Evolutionary conservation across 2,888 invertebrate genomes (phyloP), one percentile per base, ranked within the genome.

Genomic region (Homarus gammarus): DNA sequence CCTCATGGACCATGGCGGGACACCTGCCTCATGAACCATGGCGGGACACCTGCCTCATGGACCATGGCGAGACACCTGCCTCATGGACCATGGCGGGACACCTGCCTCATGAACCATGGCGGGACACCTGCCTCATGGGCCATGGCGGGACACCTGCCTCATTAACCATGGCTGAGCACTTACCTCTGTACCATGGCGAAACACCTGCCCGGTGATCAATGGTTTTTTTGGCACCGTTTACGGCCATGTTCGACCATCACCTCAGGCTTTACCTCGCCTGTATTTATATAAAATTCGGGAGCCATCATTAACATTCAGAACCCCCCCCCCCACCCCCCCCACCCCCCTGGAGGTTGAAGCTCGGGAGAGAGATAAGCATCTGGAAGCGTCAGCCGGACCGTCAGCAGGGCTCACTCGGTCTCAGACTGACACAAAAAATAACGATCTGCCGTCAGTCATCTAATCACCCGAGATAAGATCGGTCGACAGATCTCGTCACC

Each of bases 381-480:
- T 64, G 64, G 8, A 27, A 27, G 27, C n/a, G 64, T 64, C 64
- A 27, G 27, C 64, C 44, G 5, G 0, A 27, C 31, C 64, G 27
- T 64, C 56, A 56, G 56, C 56, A 56, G 56, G 22, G 8, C 56
- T 56, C 12, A 3, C n/a, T n/a, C 18, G 44, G 44, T 44, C 44
- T 49, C 0, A 6, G 44, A 12, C 44, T 49, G 44, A 49, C 44
- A 18, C 22, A 56, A 56, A 56, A 56, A 56, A 56, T 56, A 56
- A 56, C 18, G 56, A 56, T 56, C 56, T 56, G 22, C 56, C 56
- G 56, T 64, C 64, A 64, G 64, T 64, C 64, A 64, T 64, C 64
- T 27, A 64, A 64, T 27, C 64, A 64, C 64, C 27, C 27, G 31
- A n/a, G 64, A 64, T 64, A 64, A 64, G 64, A 64, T 64, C 64